phyloP scores from a whole-genome alignment of 2,113 vertebrate genomes.

The Gorsachius goisagi region DNA sequence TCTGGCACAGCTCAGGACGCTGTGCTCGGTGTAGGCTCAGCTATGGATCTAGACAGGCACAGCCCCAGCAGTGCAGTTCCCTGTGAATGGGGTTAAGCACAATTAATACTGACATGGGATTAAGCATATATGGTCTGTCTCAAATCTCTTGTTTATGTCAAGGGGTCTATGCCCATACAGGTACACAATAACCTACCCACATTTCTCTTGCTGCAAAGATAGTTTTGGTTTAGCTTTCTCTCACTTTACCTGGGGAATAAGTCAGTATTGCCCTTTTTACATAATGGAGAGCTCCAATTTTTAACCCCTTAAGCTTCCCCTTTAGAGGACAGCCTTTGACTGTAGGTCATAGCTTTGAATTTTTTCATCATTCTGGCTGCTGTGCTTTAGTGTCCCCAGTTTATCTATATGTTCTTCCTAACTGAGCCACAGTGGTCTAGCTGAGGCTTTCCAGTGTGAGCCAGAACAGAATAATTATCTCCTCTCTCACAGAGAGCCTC shows the following conservation, averaged over 20 bases:
- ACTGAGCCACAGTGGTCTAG: background rate
- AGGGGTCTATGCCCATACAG: background rate
- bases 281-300: background rate
- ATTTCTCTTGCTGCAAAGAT: background rate
- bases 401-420: background rate
- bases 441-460: background rate
- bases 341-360: background rate
- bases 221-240: background rate
- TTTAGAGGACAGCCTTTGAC: background rate
- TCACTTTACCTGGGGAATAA: background rate
- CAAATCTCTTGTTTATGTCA: background rate
- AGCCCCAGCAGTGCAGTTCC: background rate
- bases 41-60: background rate
- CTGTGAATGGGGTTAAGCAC: background rate
- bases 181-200: background rate
- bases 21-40: background rate
- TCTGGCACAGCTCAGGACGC: background rate
- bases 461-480: background rate
- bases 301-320: background rate
- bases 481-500: background rate
- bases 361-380: background rate
- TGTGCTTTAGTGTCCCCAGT: background rate
- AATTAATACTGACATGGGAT: background rate
- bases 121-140: background rate
- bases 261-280: background rate